Evolutionary conservation across 2,888 invertebrate genomes (phyloP).

Genomic region (Euphydryas editha): DNA sequence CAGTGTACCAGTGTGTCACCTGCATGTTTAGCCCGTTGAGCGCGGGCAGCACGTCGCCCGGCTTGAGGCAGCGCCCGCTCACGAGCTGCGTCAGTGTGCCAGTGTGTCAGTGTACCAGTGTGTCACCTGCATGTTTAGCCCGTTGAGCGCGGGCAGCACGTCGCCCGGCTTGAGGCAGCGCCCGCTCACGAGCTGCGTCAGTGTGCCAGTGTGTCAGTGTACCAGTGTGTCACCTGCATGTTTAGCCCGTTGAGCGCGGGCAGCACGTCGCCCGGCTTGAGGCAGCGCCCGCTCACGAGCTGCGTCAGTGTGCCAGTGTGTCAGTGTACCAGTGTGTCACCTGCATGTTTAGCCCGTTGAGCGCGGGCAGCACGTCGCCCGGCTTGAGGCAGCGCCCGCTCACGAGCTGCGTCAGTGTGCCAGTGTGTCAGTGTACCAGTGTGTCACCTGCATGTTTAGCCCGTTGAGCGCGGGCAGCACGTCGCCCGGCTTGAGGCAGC

Average conservation of each 20-base stretch:
- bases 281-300: conserved; percentile 90
- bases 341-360: conserved; percentile 91
- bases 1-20: conserved; percentile 48
- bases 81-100: too few species aligned
- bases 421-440: too few species aligned
- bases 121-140: conserved; percentile 86
- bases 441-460: conserved; percentile 85
- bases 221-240: conserved; percentile 77
- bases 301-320: too few species aligned
- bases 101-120: too few species aligned
- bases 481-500: conserved; percentile 91
- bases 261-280: conserved; percentile 92
- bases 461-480: conserved; percentile 91
- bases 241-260: conserved; percentile 90
- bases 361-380: conserved; percentile 90
- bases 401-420: conserved; percentile 92
- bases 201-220: too few species aligned
- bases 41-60: conserved; percentile 91
- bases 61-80: conserved; percentile 90
- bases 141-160: conserved; percentile 90
- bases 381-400: conserved; percentile 91
- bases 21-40: conserved; percentile 91
- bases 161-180: conserved; percentile 92
- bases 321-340: conserved; percentile 43
- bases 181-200: conserved; percentile 91